phyloP scores from a whole-genome alignment of 1,140 invertebrate genomes.

The Hycleus phaleratus region DNA sequence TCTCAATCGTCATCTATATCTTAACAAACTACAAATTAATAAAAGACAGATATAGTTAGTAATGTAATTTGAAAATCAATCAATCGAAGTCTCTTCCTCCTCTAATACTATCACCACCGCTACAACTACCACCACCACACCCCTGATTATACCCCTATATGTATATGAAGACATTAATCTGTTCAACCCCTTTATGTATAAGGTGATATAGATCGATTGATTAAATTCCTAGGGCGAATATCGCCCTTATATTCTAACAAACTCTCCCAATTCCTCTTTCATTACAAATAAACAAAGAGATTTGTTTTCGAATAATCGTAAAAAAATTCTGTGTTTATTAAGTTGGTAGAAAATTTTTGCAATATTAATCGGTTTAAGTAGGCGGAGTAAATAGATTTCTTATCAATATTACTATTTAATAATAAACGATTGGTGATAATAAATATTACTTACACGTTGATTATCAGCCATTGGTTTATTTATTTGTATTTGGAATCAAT shows the following conservation, averaged over 20 bases:
- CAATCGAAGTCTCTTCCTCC: too few species aligned
- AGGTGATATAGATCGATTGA: constrained; percentile 18
- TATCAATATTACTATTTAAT: too few species aligned
- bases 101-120: too few species aligned
- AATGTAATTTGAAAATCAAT: constrained; percentile 8
- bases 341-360: too few species aligned
- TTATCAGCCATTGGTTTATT: neutral
- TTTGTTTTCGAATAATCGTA: too few species aligned
- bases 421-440: neutral
- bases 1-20: too few species aligned
- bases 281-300: neutral
- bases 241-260: constrained; percentile 11
- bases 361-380: too few species aligned
- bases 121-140: too few species aligned
- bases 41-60: constrained; percentile 8
- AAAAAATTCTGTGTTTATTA: too few species aligned
- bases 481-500: neutral
- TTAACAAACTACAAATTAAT: neutral
- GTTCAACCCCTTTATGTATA: constrained; percentile 22
- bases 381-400: too few species aligned
- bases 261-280: neutral
- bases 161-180: constrained; percentile 22
- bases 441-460: constrained; percentile 6
- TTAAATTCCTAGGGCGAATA: constrained; percentile 13
- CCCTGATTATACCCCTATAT: neutral